A percentile compares a stretch with the other conserved stretches of the same genome.
Conservation (phyloP, 2,797 vertebrate species). For the Acipenser transmontanus region DNA sequence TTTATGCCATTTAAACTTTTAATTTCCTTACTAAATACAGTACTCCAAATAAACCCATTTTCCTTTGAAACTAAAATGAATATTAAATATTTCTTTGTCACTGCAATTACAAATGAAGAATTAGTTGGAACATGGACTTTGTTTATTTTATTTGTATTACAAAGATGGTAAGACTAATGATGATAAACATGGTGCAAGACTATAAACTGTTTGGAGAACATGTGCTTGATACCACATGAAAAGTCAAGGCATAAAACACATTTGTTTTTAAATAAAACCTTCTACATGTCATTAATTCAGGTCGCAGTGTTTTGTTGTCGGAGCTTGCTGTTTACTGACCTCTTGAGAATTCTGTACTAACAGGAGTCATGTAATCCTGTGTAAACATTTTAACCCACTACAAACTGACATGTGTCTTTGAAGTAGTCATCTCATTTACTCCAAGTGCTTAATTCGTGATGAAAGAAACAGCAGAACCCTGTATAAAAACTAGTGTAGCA, state of each 20-base stretch:
- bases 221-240: no score
- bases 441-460: constrained; percentile 13
- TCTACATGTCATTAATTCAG: constrained; percentile 20
- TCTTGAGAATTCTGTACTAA: constrained; percentile 6
- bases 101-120: no score
- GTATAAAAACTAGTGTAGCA: constrained; percentile 26
- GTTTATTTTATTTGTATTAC: no score
- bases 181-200: no score
- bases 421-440: constrained; percentile 20
- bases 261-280: constrained; percentile 1
- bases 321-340: constrained; percentile 9
- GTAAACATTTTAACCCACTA: constrained; percentile 24
- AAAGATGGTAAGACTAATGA: no score
- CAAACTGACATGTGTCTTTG: constrained; percentile 22
- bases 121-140: no score
- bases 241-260: constrained; percentile 1
- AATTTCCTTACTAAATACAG: no score
- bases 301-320: constrained; percentile 10
- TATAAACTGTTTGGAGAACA: no score
- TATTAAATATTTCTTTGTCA: no score
- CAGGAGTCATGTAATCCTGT: constrained; percentile 20
- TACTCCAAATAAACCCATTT: no score
- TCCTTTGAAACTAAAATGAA: no score
- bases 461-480: constrained; percentile 6
- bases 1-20: no score